Conservation (phyloP, 2,113 vertebrate species). For the Natator depressus region DNA sequence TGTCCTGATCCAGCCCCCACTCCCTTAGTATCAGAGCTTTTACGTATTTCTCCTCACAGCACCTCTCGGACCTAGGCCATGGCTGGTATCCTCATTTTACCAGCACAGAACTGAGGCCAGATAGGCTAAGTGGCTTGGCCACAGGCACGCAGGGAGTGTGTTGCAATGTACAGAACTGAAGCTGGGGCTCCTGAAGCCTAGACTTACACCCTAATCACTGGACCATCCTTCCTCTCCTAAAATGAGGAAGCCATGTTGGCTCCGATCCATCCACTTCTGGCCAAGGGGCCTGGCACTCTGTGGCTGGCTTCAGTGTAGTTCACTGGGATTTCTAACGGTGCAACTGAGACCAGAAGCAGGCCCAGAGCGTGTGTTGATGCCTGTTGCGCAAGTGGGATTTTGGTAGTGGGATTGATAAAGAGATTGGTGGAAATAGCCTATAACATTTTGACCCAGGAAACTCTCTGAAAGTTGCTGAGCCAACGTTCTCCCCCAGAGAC, state of each 20-base stretch:
- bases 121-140: neutral
- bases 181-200: neutral
- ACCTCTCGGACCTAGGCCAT: neutral
- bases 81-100: too few relatives aligned
- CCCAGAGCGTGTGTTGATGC: neutral
- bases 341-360: neutral
- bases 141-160: neutral
- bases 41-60: neutral
- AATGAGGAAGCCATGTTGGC: too few relatives aligned
- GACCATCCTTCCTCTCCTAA: neutral
- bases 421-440: neutral
- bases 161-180: neutral
- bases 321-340: accelerated
- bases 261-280: accelerated
- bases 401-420: neutral
- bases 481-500: neutral
- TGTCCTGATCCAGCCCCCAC: neutral
- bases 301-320: neutral
- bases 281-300: neutral
- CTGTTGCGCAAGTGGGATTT: neutral
- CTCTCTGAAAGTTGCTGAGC: neutral
- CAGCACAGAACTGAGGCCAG: neutral
- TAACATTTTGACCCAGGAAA: neutral
- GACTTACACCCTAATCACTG: neutral
- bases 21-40: neutral